Conservation (phyloP, 2,113 vertebrate species). For the Tragulus kanchil region DNA sequence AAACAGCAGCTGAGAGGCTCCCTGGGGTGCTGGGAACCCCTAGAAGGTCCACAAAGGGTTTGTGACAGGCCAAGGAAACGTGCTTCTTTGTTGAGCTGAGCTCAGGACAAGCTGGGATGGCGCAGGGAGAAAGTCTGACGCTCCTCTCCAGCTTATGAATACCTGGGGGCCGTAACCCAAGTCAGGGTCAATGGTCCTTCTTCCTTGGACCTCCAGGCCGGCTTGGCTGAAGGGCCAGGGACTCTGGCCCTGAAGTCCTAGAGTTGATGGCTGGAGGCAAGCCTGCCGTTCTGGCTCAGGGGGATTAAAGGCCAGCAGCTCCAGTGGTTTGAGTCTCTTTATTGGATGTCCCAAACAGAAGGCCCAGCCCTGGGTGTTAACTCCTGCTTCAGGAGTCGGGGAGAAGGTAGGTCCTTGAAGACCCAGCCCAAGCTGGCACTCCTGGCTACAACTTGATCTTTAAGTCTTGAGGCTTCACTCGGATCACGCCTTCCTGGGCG, state of each 20-base stretch:
- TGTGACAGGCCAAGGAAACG: not conserved
- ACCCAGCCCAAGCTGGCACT: not conserved
- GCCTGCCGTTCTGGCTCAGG: not conserved
- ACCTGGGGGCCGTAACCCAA: not conserved
- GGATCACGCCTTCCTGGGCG: constrained; percentile 94
- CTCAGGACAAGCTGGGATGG: not conserved
- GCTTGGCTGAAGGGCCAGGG: not conserved
- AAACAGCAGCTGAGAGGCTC: not conserved
- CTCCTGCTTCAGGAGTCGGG: not conserved
- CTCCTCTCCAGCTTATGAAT: not conserved
- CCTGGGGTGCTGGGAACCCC: constrained; percentile 36
- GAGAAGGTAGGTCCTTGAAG: not conserved
- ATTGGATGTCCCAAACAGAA: constrained; percentile 9
- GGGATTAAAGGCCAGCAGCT: constrained; percentile 63
- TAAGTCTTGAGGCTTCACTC: constrained; percentile 82
- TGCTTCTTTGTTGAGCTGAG: not conserved
- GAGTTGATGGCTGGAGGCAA: not conserved
- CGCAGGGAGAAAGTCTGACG: not conserved
- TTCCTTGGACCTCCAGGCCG: not conserved
- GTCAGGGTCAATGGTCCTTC: not conserved
- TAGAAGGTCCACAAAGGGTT: not conserved
- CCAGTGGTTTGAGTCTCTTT: constrained; percentile 69
- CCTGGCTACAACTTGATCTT: constrained; percentile 91
- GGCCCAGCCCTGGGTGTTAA: not conserved
- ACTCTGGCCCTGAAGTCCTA: not conserved